Percentiles rank a stretch among this genome's conserved stretches.
Conservation (phyloP, 2,113 vertebrate genomes). For the Eptesicus fuscus region DNA sequence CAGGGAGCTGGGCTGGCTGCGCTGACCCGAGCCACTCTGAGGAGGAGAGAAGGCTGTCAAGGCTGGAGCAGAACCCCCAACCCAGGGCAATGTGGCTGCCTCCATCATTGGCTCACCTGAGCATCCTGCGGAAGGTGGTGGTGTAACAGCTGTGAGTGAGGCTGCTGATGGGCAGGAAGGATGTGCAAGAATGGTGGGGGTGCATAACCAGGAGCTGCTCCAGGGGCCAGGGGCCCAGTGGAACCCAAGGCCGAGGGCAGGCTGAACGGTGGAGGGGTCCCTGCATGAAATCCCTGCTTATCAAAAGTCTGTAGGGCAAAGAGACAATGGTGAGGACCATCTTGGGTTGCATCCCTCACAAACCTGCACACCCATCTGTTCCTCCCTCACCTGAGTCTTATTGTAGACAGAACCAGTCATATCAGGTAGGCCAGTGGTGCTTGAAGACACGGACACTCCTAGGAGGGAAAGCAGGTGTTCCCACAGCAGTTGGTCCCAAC, state of each 20-base stretch:
- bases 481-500: background rate
- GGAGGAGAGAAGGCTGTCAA: background rate
- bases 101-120: conserved; percentile 77
- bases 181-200: conserved; percentile 94
- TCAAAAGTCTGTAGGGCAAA: conserved; percentile 87
- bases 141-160: conserved; percentile 95
- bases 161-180: conserved; percentile 95
- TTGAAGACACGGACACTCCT: conserved; percentile 92
- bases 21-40: conserved; percentile 84
- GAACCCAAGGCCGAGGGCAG: conserved; percentile 94
- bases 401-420: conserved; percentile 94
- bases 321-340: background rate
- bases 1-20: conserved; percentile 84
- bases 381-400: conserved; percentile 90
- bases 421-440: conserved; percentile 91
- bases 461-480: conserved; percentile 58
- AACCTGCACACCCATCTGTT: too few species aligned
- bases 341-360: accelerated
- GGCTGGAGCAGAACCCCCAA: background rate
- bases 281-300: conserved; percentile 97
- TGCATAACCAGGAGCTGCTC: conserved; percentile 90
- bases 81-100: background rate
- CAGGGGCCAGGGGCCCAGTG: conserved; percentile 91
- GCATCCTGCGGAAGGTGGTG: conserved; percentile 87
- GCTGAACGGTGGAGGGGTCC: conserved; percentile 93